Evolutionary conservation across 2,797 vertebrate genomes (phyloP), one percentile per base, ranked within the genome.

Genomic region (Pangasius larnaudii): DNA sequence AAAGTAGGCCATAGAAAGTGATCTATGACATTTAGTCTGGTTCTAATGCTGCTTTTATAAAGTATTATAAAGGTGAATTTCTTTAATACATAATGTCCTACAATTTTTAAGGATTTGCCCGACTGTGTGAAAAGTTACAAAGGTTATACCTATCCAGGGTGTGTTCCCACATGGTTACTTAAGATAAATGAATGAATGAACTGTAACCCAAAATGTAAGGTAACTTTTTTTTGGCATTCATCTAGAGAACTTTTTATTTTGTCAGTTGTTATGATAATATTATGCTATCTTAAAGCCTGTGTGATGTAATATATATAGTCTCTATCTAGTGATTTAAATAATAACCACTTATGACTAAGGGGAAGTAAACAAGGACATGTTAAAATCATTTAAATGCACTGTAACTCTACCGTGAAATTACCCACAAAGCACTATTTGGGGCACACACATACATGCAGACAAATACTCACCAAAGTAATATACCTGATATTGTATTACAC

Each of bases 251-350:
- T 27, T 51, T 4, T 46, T 51, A 30, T 46, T 46, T 74, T 24
- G 39, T 42, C 22, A 72, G 22, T 24, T 24, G 9, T 42, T 27
- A 27, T 56, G 7, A 33, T 30, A 56, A 22, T 22, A 30, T 9
- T 33, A 10, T 79, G 18, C 77, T 24, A 24, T 80, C 36, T 80
- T 80, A 39, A 39, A 24, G 30, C 9, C 11, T 80, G 19, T 22
- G 30, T 58, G 30, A 53, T 79, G 2, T 78, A 30, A 78, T 53
- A 30, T 16, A 77, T 19, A 51, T 3, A 30, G 16, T 39, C 33
- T 80, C 78, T 53, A 56, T 5, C 51, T 6, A 80, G 61, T 49
- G 61, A 84, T 49, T 65, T 80, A 39, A 80, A 58, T 22, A 79
- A 33, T 36, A 80, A 80, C 49, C n/a, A 19, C 24, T 33, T 27